Evolutionary conservation across 92 coral and sea anemone genomes (phyloP).

Genomic region (Porites evermanni): DNA sequence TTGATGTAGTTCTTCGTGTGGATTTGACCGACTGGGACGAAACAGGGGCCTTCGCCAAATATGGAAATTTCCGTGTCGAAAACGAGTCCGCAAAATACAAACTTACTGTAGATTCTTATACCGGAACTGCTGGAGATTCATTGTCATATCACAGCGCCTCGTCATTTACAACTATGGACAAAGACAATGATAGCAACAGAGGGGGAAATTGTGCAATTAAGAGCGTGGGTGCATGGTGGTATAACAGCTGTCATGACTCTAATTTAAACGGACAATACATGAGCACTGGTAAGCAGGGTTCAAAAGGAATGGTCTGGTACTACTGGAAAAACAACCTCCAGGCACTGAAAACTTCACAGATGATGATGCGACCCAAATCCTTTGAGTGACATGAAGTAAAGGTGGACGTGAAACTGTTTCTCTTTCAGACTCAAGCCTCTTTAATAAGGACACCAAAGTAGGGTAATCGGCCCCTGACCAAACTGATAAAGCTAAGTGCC

Average conservation of each 20-base stretch:
- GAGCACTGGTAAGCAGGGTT: constrained; percentile 17
- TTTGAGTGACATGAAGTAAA: background rate
- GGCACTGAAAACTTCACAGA: constrained; percentile 49
- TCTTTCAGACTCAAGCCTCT: no score
- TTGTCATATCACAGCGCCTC: constrained; percentile 58
- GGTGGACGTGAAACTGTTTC: background rate
- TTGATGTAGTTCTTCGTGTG: constrained; percentile 51
- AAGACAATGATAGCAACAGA: constrained; percentile 49
- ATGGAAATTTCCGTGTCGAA: constrained; percentile 40
- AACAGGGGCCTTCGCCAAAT: constrained; percentile 50
- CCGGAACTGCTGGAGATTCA: constrained; percentile 69
- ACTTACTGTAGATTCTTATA: constrained; percentile 32
- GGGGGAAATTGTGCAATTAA: constrained; percentile 56
- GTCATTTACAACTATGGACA: constrained; percentile 45
- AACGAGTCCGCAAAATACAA: constrained; percentile 47
- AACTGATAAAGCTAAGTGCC: no score
- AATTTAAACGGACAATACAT: constrained; percentile 65
- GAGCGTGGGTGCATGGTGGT: constrained; percentile 70
- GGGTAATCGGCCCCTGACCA: no score
- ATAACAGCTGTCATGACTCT: constrained; percentile 56
- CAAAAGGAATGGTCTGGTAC: constrained; percentile 62
- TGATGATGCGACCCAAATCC: constrained; percentile 55
- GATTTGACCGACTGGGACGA: constrained; percentile 70
- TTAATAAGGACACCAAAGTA: no score
- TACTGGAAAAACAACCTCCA: constrained; percentile 55